Conservation (phyloP, 2,797 vertebrate genomes). For the Sebastes hubbsi region DNA sequence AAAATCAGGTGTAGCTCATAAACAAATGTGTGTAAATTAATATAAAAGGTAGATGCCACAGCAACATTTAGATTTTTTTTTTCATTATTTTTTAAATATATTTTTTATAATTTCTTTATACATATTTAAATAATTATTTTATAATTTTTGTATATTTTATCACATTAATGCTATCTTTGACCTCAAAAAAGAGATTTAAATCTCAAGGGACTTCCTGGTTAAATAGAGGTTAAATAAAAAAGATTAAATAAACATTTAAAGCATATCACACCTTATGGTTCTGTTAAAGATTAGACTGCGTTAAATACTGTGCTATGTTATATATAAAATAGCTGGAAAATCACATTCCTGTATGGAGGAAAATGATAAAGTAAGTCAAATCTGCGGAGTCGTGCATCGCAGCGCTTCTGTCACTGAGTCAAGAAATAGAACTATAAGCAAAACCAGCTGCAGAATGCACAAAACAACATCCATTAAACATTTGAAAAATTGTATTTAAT, state of each 20-base stretch:
- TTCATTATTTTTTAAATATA: too few relatives aligned
- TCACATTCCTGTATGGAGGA: not conserved
- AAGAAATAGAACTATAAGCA: not conserved
- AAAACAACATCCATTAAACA: conserved; percentile 30
- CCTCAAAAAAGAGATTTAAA: too few relatives aligned
- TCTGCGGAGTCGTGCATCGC: not conserved
- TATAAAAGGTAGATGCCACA: not conserved
- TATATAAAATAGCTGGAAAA: not conserved
- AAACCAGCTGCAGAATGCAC: conserved; percentile 10
- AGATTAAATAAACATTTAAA: not conserved
- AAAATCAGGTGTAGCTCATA: not conserved
- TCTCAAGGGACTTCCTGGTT: too few relatives aligned
- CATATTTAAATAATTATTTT: too few relatives aligned
- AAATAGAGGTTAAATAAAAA: too few relatives aligned
- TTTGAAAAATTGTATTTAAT: conserved; percentile 36
- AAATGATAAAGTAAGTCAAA: not conserved
- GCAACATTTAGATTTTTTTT: not conserved
- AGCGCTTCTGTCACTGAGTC: not conserved
- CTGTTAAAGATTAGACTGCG: not conserved
- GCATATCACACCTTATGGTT: not conserved
- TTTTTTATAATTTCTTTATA: too few relatives aligned
- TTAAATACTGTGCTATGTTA: not conserved
- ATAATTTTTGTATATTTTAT: too few relatives aligned
- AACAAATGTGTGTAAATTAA: not conserved
- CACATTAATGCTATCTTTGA: too few relatives aligned